These are phyloP conservation scores for Cyphomyrus discorhynchus DNA, from an alignment of 2,113 vertebrate genomes.

Conservation along the genomic window DNA sequence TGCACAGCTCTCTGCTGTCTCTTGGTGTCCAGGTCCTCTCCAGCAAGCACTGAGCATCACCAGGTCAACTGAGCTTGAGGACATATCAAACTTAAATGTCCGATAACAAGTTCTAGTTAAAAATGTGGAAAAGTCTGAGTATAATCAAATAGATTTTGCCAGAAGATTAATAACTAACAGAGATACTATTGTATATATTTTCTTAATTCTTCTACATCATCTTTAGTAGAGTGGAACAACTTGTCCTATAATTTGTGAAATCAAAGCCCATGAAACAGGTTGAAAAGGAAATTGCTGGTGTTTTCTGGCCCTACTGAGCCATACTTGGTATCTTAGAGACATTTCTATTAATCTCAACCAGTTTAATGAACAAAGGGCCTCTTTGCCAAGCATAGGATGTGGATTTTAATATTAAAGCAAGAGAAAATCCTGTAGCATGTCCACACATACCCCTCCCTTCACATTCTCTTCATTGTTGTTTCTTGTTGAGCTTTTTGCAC, in stretches of 20 bases:
- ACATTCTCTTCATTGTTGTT: background rate
- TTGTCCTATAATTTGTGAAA: background rate
- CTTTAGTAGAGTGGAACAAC: background rate
- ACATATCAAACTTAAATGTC: background rate
- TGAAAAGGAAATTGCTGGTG: background rate
- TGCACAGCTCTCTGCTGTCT: background rate
- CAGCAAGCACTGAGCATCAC: background rate
- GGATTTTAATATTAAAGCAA: conserved; percentile 9
- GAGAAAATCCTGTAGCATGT: background rate
- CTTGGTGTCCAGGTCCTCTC: background rate
- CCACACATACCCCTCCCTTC: background rate
- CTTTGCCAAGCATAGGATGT: background rate
- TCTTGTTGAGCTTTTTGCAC: background rate
- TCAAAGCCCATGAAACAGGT: background rate
- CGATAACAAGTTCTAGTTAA: background rate
- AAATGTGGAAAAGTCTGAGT: background rate
- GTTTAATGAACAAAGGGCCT: background rate
- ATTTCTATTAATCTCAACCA: conserved; percentile 10
- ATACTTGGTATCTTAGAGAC: background rate
- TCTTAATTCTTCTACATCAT: background rate
- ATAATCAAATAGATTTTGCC: background rate
- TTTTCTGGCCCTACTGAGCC: background rate
- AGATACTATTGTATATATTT: background rate
- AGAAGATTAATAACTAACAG: background rate
- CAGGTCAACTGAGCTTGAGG: background rate